A percentile compares a stretch with the other conserved stretches of the same genome.
Conservation (phyloP, 2,888 invertebrate species). For the Mycalesis mineus region DNA sequence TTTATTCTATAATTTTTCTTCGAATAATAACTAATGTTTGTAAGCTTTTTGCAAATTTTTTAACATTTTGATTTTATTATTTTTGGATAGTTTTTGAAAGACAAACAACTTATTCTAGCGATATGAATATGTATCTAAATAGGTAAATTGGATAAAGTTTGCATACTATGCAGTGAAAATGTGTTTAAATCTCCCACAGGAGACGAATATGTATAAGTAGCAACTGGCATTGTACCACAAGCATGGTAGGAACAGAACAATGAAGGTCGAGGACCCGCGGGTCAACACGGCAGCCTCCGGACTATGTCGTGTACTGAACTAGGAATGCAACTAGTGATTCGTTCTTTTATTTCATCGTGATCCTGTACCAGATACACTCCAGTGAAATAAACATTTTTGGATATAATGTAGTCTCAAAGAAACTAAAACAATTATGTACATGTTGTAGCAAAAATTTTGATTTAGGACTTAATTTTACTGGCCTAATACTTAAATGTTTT, state of each 20-base stretch:
- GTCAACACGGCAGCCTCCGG: constrained; percentile 50
- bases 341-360: constrained; percentile 21
- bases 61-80: no score
- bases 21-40: no score
- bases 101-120: no score
- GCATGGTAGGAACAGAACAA: constrained; percentile 59
- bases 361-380: constrained; percentile 5
- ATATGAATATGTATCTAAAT: background rate
- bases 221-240: constrained; percentile 58
- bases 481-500: no score
- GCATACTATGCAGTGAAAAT: background rate
- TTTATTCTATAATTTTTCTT: no score
- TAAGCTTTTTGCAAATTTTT: no score
- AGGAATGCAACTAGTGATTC: constrained; percentile 25
- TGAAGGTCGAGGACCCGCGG: constrained; percentile 70
- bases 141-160: background rate
- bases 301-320: constrained; percentile 29
- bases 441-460: no score
- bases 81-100: no score
- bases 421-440: no score
- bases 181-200: constrained; percentile 3
- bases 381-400: no score
- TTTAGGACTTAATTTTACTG: no score
- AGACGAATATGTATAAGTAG: constrained; percentile 18
- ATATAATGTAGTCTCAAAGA: no score